phyloP scores from a whole-genome alignment of 2,797 vertebrate genomes.

The Synaphobranchus kaupii region DNA sequence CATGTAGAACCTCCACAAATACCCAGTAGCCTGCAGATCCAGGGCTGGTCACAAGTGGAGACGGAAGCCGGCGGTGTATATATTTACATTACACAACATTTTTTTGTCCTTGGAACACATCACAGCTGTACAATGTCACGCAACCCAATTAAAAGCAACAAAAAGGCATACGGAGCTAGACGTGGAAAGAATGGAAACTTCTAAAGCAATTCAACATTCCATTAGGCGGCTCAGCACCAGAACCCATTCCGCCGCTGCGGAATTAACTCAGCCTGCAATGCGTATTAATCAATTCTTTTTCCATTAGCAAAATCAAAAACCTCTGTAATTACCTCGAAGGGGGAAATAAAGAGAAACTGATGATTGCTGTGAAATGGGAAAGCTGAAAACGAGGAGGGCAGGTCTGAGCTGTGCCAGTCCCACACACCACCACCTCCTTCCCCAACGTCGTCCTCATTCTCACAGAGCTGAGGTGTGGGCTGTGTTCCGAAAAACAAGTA shows the following conservation, averaged over 20 bases:
- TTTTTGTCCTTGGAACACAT: not conserved
- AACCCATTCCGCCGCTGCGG: not conserved
- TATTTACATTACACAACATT: not conserved
- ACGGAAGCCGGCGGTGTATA: not conserved
- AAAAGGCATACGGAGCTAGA: not conserved
- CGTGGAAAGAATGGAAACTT: not conserved
- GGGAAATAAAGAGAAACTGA: not conserved
- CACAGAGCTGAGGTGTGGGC: not conserved
- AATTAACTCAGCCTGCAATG: not conserved
- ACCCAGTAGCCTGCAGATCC: not conserved
- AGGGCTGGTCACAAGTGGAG: not conserved
- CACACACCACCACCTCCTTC: not conserved
- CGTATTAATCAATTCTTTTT: slow-evolving; percentile 6
- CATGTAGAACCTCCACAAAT: no score
- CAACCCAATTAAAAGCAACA: not conserved
- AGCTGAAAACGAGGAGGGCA: not conserved
- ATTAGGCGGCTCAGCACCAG: not conserved
- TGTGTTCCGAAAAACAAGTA: not conserved
- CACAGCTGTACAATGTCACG: not conserved
- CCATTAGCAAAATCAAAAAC: not conserved
- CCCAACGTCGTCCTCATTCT: not conserved
- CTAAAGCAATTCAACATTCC: not conserved
- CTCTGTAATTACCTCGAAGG: not conserved
- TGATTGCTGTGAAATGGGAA: not conserved
- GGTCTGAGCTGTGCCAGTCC: not conserved